Conservation (phyloP, 2,113 vertebrate species). For the Toxotes jaculatrix region DNA sequence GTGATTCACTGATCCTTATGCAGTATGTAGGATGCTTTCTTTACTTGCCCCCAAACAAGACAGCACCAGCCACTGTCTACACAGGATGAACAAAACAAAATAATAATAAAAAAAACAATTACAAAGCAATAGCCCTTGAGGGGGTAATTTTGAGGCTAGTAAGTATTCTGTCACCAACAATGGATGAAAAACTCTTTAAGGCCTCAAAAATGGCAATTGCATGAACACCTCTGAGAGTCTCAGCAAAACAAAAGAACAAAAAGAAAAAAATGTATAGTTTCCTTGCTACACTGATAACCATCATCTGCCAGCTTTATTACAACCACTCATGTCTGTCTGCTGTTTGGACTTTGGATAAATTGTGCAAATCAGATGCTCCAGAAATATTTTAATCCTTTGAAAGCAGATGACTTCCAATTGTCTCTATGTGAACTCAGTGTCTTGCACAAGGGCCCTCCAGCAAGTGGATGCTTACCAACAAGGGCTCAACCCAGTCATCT, state of each 20-base stretch:
- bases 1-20: not conserved
- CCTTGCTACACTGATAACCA: no score
- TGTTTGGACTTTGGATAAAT: not conserved
- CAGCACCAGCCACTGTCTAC: no score
- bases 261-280: not conserved
- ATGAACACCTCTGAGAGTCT: not conserved
- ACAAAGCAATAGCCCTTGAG: no score
- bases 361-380: no score
- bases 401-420: not conserved
- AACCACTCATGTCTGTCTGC: not conserved
- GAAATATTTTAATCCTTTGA: not conserved
- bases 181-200: not conserved
- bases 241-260: no score
- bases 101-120: no score
- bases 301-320: not conserved
- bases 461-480: not conserved
- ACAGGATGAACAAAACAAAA: no score
- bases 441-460: not conserved
- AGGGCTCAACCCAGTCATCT: not conserved
- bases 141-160: no score
- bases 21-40: no score
- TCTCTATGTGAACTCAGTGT: not conserved
- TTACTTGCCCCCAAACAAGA: no score
- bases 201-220: not conserved
- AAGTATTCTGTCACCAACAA: not conserved